Conservation (phyloP, 2,797 vertebrate genomes). For the Smutsia temminckii region DNA sequence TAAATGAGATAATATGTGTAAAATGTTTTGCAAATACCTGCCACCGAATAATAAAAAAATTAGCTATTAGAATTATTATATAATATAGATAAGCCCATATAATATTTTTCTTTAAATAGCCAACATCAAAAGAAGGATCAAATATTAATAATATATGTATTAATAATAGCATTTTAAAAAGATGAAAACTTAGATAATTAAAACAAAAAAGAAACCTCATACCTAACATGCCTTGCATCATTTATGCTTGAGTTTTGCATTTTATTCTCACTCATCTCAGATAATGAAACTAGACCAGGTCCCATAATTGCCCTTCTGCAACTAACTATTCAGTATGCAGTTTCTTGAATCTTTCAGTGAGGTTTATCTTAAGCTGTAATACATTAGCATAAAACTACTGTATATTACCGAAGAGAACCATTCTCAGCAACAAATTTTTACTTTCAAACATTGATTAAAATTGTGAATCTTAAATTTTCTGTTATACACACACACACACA, state of each 20-base stretch:
- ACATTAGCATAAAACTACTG: slow-evolving; percentile 46
- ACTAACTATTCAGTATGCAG: slow-evolving; percentile 57
- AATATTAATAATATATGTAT: background rate
- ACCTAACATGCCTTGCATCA: background rate
- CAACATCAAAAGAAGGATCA: background rate
- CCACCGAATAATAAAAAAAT: background rate
- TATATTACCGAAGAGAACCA: background rate
- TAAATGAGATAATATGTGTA: background rate
- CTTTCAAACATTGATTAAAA: slow-evolving; percentile 46
- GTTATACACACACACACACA: background rate
- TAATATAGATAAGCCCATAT: background rate
- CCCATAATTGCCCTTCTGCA: slow-evolving; percentile 65
- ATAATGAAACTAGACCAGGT: slow-evolving; percentile 63
- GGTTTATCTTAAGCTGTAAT: slow-evolving; percentile 29
- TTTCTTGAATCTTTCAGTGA: slow-evolving; percentile 67
- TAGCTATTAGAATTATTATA: slow-evolving; percentile 3
- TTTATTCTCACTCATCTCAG: slow-evolving; percentile 57
- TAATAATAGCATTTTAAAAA: too few relatives aligned
- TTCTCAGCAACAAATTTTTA: background rate
- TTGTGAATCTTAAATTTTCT: background rate
- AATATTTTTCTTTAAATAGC: slow-evolving; percentile 36
- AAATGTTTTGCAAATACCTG: background rate
- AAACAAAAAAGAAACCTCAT: slow-evolving; percentile 61
- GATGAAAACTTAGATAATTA: slow-evolving; percentile 62
- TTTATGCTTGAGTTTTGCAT: slow-evolving; percentile 56